A percentile compares a stretch with the other conserved stretches of the same genome.
Conservation (phyloP, 2,797 vertebrate species). For the Muscicapa striata region DNA sequence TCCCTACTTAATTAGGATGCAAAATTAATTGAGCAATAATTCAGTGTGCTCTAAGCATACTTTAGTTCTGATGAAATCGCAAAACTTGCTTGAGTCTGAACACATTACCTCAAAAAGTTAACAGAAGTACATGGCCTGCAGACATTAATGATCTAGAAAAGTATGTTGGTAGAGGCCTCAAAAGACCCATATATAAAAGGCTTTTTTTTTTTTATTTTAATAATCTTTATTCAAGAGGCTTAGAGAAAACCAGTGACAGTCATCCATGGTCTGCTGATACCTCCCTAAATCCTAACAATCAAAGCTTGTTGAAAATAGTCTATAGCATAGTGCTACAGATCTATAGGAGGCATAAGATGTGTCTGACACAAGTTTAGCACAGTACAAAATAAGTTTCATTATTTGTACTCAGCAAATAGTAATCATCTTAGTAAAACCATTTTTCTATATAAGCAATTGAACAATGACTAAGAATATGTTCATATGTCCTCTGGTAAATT, state of each 20-base stretch:
- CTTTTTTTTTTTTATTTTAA: background rate
- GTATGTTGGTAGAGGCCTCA: background rate
- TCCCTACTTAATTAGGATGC: background rate
- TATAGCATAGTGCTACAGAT: background rate
- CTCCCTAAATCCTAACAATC: background rate
- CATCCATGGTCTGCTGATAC: background rate
- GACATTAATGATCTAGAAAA: background rate
- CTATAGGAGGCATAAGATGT: background rate
- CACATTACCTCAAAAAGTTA: background rate
- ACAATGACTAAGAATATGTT: background rate
- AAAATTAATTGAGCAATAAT: constrained; percentile 29
- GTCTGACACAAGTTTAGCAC: background rate
- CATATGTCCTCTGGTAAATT: background rate
- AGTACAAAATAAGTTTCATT: background rate
- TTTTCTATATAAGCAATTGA: background rate
- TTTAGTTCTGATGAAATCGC: constrained; percentile 4
- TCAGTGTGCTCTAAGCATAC: background rate
- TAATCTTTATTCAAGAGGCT: background rate
- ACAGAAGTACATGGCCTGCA: background rate
- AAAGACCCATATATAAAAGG: background rate
- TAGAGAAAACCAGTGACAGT: background rate
- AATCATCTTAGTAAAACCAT: background rate
- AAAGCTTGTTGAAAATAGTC: background rate
- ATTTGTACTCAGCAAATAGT: background rate
- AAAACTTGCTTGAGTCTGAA: constrained; percentile 14